A percentile compares a stretch with the other conserved stretches of the same genome.
These are phyloP conservation scores for Ricordea florida DNA, from an alignment of 92 coral and sea anemone species.

Conservation along the genomic window DNA sequence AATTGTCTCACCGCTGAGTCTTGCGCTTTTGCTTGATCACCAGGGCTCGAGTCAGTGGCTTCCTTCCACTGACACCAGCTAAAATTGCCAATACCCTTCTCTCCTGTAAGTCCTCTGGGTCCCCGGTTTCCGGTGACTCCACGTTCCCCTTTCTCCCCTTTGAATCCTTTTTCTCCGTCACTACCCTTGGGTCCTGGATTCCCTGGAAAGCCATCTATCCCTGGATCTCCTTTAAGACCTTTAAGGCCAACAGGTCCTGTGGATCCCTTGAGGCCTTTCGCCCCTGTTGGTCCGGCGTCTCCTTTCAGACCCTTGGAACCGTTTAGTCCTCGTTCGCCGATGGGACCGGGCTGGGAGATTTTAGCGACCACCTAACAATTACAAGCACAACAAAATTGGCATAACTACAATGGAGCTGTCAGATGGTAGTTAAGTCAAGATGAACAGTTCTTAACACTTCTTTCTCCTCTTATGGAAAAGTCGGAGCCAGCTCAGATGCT, in stretches of 20 bases:
- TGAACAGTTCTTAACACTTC: no score
- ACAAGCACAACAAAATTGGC: not conserved
- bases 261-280: slow-evolving; percentile 13
- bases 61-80: slow-evolving; percentile 14
- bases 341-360: slow-evolving; percentile 12
- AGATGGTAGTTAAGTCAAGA: no score
- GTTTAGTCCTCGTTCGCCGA: not conserved
- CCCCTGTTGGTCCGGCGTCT: slow-evolving; percentile 11
- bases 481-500: no score
- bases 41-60: not conserved
- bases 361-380: not conserved
- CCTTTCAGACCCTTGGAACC: slow-evolving; percentile 4
- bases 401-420: no score
- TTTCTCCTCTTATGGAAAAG: no score
- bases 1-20: no score
- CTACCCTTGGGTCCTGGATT: slow-evolving; percentile 14
- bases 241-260: not conserved
- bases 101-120: not conserved
- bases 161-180: slow-evolving; percentile 22
- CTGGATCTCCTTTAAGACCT: slow-evolving; percentile 27
- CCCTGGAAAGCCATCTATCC: slow-evolving; percentile 17
- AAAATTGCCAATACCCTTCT: slow-evolving; percentile 18
- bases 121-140: slow-evolving; percentile 22
- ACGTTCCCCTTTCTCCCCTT: slow-evolving; percentile 3
- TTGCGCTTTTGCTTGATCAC: not conserved